Evolutionary conservation across 2,888 invertebrate species (phyloP), one percentile per base, ranked within the genome.

Genomic region (Bimastos eiseni): DNA sequence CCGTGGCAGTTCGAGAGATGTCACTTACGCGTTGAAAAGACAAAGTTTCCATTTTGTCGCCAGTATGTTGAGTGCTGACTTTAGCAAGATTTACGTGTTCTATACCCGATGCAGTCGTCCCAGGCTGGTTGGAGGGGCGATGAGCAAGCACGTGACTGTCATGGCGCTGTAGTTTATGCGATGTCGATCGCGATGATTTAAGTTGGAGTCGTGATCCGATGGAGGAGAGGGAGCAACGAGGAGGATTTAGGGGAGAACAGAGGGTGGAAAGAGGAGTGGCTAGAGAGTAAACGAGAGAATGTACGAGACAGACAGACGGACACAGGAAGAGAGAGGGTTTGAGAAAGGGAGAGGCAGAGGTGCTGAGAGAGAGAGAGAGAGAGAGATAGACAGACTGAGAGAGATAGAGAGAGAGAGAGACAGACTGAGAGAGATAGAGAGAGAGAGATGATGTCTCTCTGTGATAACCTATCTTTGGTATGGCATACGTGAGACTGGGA

Each of bases 131-230:
- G 34, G 34, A 13, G 84, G 19, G 84, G 34, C 84, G 86, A 86
- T 34, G 37, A 86, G 37, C 86, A 36, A 36, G 86, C 37, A 86
- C 86, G 86, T 86, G 86, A 86, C 86, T 36, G 86, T 86, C 86
- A 37, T 37, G 86, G 86, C 70, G 70, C 70, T 70, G n/a, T 70
- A n/a, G 70, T 30, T 70, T 70, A 70, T 70, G 70, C 70, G 70
- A 8, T n/a, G 86, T 86, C 36, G 86, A 37, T 36, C 34, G 37
- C 84, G 86, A 86, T 86, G 86, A 86, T 86, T 86, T 86, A 86
- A 33, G 86, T 34, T 6, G 34, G 86, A 86, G 86, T 34, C 36
- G 36, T 86, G 86, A 89, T 89, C 89, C 44, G 37, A 44, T n/a
- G 90, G 37, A 49, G 90, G 89, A 41, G 90, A 41, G 6, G 86